Conservation (phyloP, 2,888 invertebrate species). For the Noctua janthina region DNA sequence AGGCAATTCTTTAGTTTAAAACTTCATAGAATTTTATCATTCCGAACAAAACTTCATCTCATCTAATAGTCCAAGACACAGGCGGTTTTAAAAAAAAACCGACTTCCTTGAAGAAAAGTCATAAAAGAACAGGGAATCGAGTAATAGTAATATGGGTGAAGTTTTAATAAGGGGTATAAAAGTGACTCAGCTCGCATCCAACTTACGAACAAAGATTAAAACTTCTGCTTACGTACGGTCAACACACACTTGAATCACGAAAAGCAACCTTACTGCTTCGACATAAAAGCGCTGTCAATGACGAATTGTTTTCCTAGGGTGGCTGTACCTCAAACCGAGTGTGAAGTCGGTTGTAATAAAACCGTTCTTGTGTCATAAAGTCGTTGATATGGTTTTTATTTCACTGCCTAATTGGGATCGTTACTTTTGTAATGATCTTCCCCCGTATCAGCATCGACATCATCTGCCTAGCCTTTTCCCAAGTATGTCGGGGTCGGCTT, state of each 20-base stretch:
- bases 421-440: conserved; percentile 34
- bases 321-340: conserved; percentile 72
- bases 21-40: background rate
- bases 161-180: conserved; percentile 86
- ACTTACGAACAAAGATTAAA: conserved; percentile 84
- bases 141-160: conserved; percentile 85
- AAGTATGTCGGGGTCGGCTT: no score
- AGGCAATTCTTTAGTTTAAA: background rate
- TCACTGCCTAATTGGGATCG: conserved; percentile 43
- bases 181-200: conserved; percentile 79
- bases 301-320: background rate
- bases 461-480: no score
- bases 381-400: conserved; percentile 65
- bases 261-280: conserved; percentile 6
- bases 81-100: conserved; percentile 57
- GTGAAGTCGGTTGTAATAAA: conserved; percentile 77
- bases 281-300: background rate
- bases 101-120: conserved; percentile 75
- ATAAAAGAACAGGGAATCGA: conserved; percentile 82
- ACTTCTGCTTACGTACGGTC: conserved; percentile 72
- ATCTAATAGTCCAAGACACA: background rate
- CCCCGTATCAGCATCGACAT: background rate
- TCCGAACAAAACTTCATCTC: background rate
- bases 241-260: background rate
- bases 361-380: conserved; percentile 70